These are phyloP conservation scores for Hydrozoanthus gracilis DNA, from an alignment of 92 coral and sea anemone species.

Conservation along the genomic window DNA sequence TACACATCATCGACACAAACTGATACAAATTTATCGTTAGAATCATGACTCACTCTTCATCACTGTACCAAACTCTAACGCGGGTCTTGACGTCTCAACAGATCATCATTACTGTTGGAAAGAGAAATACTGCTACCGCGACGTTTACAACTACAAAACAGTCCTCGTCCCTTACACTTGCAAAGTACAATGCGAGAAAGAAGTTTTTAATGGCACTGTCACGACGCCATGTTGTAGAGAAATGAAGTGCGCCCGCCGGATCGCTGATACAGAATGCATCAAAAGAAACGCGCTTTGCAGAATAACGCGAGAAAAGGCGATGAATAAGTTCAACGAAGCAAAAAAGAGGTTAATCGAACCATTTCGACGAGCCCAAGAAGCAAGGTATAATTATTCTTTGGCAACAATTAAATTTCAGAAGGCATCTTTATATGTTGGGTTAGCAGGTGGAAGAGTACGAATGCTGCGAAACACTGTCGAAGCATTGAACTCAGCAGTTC, in stretches of 20 bases:
- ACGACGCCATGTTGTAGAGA: constrained; percentile 68
- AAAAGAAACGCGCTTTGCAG: constrained; percentile 68
- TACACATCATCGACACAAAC: too few species aligned
- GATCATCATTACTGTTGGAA: constrained; percentile 53
- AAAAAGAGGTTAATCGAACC: constrained; percentile 46
- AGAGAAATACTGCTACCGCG: constrained; percentile 49
- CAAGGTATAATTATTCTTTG: constrained; percentile 46
- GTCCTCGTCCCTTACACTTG: constrained; percentile 59
- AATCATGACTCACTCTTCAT: neutral
- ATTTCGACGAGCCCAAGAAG: constrained; percentile 39
- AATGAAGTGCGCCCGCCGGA: constrained; percentile 62
- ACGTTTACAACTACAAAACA: constrained; percentile 56
- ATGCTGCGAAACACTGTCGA: constrained; percentile 55
- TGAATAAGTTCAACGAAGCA: constrained; percentile 46
- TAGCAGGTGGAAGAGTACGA: constrained; percentile 55
- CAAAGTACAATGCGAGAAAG: constrained; percentile 68
- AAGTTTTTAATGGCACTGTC: constrained; percentile 61
- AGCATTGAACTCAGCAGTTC: constrained; percentile 30
- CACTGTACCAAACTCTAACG: neutral
- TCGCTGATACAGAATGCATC: constrained; percentile 60
- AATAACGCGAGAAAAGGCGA: constrained; percentile 57
- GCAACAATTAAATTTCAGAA: constrained; percentile 65
- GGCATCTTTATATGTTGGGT: constrained; percentile 51
- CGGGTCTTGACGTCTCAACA: neutral
- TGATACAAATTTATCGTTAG: neutral